phyloP scores from a whole-genome alignment of 2,113 vertebrate species.

The Chaetodon auriga region DNA sequence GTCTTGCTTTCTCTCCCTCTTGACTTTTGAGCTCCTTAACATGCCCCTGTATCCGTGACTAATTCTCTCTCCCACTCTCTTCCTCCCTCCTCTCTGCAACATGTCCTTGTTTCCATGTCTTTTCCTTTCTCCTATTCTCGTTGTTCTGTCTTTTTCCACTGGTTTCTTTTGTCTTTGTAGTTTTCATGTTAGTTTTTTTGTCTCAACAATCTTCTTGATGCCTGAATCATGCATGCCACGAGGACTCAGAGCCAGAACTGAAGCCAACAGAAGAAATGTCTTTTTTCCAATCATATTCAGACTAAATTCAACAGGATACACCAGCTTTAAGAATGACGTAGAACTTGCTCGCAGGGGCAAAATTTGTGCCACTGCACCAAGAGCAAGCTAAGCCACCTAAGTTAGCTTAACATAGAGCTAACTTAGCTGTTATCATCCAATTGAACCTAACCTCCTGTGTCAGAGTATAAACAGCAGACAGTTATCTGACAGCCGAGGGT shows the following conservation, averaged over 20 bases:
- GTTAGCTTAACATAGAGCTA: too few relatives aligned
- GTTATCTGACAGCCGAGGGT: not conserved
- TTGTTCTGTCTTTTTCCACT: constrained; percentile 6
- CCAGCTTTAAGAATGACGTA: not conserved
- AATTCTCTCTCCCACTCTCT: constrained; percentile 36
- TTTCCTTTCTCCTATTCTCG: not conserved
- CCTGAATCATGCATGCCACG: not conserved
- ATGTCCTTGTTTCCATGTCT: constrained; percentile 38
- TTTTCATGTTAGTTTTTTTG: not conserved
- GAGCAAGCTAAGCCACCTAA: too few relatives aligned
- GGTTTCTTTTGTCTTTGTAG: not conserved
- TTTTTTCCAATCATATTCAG: not conserved
- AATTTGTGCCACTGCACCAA: too few relatives aligned
- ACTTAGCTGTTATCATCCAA: too few relatives aligned
- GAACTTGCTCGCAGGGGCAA: too few relatives aligned
- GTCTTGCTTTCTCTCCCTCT: constrained; percentile 1
- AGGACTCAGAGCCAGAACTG: too few relatives aligned
- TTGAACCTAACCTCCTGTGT: too few relatives aligned
- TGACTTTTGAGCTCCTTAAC: constrained; percentile 47
- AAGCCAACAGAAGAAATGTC: not conserved
- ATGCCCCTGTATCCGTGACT: constrained; percentile 42
- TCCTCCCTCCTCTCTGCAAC: constrained; percentile 18
- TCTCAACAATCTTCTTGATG: not conserved
- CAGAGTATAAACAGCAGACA: too few relatives aligned
- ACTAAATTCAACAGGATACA: not conserved